These are phyloP conservation scores for Pollimyrus isidori DNA, from an alignment of 2,113 vertebrate genomes.

Conservation along the genomic window DNA sequence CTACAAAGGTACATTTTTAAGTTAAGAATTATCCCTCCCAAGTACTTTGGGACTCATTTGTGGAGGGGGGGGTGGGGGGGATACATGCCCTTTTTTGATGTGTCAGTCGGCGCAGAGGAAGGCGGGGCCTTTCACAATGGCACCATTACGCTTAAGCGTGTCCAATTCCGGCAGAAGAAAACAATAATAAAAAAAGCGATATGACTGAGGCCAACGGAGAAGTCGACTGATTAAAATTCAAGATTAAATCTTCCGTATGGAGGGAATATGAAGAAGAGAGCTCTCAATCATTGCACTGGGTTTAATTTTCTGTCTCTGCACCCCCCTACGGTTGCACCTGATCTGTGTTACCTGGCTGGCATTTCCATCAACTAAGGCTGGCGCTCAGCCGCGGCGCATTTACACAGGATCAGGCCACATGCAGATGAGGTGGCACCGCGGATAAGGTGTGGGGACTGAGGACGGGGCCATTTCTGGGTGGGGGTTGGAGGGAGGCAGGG, in stretches of 20 bases:
- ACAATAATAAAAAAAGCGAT: constrained; percentile 38
- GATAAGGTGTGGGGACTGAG: background rate
- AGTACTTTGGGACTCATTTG: background rate
- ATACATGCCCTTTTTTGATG: background rate
- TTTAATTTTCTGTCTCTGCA: constrained; percentile 53
- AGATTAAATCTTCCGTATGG: constrained; percentile 51
- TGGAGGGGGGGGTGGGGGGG: background rate
- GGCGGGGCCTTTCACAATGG: background rate
- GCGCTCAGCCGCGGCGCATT: constrained; percentile 50
- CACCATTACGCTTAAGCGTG: background rate
- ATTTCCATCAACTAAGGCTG: constrained; percentile 59
- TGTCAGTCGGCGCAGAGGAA: constrained; percentile 9
- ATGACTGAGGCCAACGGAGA: background rate
- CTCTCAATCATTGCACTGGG: constrained; percentile 45
- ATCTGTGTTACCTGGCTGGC: constrained; percentile 51
- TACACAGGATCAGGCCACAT: constrained; percentile 47
- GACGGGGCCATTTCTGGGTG: background rate
- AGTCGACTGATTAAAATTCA: constrained; percentile 13
- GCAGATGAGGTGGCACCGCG: background rate
- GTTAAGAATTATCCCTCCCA: background rate
- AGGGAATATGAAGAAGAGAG: constrained; percentile 41
- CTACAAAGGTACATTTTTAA: constrained; percentile 9
- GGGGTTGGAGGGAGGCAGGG: background rate
- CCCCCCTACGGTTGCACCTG: constrained; percentile 11
- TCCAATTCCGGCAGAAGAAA: constrained; percentile 37